Percentiles rank a stretch among this genome's conserved stretches.
Conservation (phyloP, 2,113 vertebrate species). For the Candoia aspera region DNA sequence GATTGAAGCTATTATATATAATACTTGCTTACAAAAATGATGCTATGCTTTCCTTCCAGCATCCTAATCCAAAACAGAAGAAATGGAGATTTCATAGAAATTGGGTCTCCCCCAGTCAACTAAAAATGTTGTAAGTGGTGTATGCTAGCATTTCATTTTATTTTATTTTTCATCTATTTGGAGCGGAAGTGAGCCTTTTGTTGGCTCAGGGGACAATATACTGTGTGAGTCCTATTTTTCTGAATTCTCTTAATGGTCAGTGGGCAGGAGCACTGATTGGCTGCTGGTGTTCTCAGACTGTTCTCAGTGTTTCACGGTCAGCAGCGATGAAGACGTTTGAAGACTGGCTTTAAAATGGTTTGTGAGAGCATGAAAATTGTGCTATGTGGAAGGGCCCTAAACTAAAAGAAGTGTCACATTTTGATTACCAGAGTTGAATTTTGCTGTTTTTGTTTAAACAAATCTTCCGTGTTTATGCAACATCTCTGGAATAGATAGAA, state of each 20-base stretch:
- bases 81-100: background rate
- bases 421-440: background rate
- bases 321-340: background rate
- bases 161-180: background rate
- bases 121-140: background rate
- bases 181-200: background rate
- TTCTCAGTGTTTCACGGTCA: background rate
- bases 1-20: background rate
- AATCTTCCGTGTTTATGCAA: background rate
- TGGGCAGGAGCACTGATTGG: background rate
- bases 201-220: background rate
- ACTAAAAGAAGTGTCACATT: background rate
- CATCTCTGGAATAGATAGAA: background rate
- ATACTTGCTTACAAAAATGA: background rate
- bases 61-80: background rate
- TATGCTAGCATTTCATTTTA: background rate
- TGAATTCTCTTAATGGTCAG: background rate
- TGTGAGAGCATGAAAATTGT: background rate
- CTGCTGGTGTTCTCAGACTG: background rate
- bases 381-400: background rate
- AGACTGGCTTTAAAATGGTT: background rate
- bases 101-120: background rate
- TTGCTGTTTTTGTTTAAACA: background rate
- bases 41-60: background rate
- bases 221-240: background rate